Conservation (phyloP, 2,113 vertebrate species). For the Piaya cayana region DNA sequence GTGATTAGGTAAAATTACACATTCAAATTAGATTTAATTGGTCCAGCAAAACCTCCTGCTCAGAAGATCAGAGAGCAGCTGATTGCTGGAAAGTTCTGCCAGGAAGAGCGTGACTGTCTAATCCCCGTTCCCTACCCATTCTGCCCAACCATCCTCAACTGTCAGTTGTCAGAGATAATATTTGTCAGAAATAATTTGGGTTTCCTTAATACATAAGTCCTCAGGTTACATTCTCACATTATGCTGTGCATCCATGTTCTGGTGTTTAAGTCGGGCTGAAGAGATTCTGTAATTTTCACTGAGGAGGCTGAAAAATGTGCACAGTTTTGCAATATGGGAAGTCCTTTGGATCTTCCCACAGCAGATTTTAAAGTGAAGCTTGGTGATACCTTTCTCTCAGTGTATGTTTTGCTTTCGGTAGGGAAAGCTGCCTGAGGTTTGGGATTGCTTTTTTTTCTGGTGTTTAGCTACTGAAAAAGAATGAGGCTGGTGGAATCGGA, state of each 20-base stretch:
- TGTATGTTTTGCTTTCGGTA: background rate
- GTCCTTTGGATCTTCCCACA: background rate
- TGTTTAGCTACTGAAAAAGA: background rate
- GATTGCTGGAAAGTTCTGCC: slow-evolving; percentile 41
- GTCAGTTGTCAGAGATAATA: slow-evolving; percentile 38
- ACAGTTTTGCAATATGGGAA: background rate
- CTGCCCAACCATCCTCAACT: slow-evolving; percentile 6
- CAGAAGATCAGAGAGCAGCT: slow-evolving; percentile 14
- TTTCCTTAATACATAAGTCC: background rate
- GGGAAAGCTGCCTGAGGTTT: background rate
- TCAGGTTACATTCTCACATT: background rate
- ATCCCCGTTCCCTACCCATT: slow-evolving; percentile 11
- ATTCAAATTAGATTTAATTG: slow-evolving; percentile 23
- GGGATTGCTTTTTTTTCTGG: background rate
- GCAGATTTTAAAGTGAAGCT: background rate
- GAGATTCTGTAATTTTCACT: background rate
- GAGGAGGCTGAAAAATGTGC: background rate
- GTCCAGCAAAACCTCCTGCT: slow-evolving; percentile 36
- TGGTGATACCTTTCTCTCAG: background rate
- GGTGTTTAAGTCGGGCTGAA: background rate
- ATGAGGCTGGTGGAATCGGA: background rate
- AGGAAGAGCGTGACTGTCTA: background rate
- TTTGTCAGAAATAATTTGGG: slow-evolving; percentile 41
- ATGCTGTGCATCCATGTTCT: background rate
- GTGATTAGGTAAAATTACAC: slow-evolving; percentile 35